A percentile compares a stretch with the other conserved stretches of the same genome.
Conservation (phyloP, 1,140 invertebrate species). For the Branchinecta lynchi region DNA sequence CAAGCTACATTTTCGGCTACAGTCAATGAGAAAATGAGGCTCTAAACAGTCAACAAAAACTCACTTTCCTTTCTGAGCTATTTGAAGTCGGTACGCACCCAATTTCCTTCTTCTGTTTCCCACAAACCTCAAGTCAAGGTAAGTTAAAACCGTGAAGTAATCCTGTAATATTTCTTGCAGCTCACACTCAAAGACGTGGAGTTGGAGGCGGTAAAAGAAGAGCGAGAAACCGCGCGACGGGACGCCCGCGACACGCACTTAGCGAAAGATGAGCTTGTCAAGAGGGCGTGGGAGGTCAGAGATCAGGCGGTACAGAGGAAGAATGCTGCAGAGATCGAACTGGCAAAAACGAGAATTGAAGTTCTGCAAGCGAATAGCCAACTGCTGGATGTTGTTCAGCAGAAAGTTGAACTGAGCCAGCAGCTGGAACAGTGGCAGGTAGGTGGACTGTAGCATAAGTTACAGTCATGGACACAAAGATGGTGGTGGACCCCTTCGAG, state of each 20-base stretch:
- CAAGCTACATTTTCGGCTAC: too few relatives aligned
- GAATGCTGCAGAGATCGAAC: slow-evolving; percentile 68
- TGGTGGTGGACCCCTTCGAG: too few relatives aligned
- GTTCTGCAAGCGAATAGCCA: slow-evolving; percentile 83
- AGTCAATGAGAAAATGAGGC: too few relatives aligned
- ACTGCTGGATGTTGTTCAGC: slow-evolving; percentile 80
- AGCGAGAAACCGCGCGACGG: slow-evolving; percentile 56
- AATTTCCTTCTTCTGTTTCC: too few relatives aligned
- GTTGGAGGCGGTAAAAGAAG: slow-evolving; percentile 55
- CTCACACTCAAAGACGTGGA: slow-evolving; percentile 65
- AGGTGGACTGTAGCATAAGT: slow-evolving; percentile 21
- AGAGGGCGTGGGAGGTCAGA: slow-evolving; percentile 60
- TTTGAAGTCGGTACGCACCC: too few relatives aligned
- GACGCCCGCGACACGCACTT: slow-evolving; percentile 42
- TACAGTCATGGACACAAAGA: too few relatives aligned
- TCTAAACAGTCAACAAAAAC: background rate
- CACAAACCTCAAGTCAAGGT: too few relatives aligned
- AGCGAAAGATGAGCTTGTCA: slow-evolving; percentile 55
- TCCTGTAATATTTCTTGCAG: slow-evolving; percentile 30
- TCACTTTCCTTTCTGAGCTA: slow-evolving; percentile 12
- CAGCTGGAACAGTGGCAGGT: slow-evolving; percentile 93
- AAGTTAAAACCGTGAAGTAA: too few relatives aligned
- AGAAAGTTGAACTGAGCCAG: slow-evolving; percentile 84
- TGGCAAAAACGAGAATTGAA: slow-evolving; percentile 74
- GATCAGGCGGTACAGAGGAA: slow-evolving; percentile 73